Conservation (phyloP, 2,888 invertebrate genomes). For the Ommatoiulus sabulosus region DNA sequence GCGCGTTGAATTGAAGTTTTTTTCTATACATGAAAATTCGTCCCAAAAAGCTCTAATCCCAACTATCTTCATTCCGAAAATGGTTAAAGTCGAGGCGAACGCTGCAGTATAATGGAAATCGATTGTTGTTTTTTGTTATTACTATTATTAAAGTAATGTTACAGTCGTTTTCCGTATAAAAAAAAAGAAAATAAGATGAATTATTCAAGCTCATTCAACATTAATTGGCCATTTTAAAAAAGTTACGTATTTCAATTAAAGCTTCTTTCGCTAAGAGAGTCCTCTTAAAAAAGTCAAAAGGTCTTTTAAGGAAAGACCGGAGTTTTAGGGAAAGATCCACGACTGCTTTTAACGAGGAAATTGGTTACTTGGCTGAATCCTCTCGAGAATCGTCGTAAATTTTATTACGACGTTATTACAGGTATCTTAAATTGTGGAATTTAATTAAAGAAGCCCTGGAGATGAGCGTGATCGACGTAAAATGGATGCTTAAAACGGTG, state of each 20-base stretch:
- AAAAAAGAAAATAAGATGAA: background rate
- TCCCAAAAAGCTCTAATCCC: conserved; percentile 38
- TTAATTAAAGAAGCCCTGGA: conserved; percentile 39
- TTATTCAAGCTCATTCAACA: background rate
- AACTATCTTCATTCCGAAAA: conserved; percentile 40
- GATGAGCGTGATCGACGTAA: conserved; percentile 30
- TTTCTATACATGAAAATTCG: too few relatives aligned
- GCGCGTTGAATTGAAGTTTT: conserved; percentile 18
- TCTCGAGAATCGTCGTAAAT: conserved; percentile 35
- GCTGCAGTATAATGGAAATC: background rate
- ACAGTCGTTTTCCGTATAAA: background rate
- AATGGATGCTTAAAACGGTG: conserved; percentile 27
- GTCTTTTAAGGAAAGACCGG: background rate
- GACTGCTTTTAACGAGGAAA: conserved; percentile 25
- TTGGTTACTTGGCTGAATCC: conserved; percentile 17
- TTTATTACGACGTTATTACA: conserved; percentile 40
- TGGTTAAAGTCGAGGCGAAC: conserved; percentile 23
- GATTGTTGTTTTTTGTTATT: background rate
- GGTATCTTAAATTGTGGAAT: conserved; percentile 43
- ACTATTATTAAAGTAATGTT: background rate
- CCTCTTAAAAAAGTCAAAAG: conserved; percentile 26
- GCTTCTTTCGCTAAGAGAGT: background rate
- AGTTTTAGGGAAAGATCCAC: background rate
- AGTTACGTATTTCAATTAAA: conserved; percentile 39
- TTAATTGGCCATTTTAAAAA: conserved; percentile 1